phyloP scores from a whole-genome alignment of 2,888 invertebrate species.

The Chalcis sispes region DNA sequence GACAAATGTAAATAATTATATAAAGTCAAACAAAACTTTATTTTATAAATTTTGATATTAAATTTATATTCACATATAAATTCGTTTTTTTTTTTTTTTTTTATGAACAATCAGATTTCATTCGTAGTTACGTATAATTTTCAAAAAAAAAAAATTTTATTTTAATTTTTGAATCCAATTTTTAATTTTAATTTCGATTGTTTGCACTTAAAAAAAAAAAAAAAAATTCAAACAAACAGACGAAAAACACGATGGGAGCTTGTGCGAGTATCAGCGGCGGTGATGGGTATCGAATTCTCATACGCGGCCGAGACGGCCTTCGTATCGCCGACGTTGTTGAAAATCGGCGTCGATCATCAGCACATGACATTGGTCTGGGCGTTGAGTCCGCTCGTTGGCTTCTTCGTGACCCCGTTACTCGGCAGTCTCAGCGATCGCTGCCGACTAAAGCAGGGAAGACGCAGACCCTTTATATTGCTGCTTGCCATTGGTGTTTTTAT shows the following conservation, averaged over 20 bases:
- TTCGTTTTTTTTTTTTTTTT: background rate
- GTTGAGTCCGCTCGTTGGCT: slow-evolving; percentile 93
- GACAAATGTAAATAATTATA: no score
- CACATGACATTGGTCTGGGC: slow-evolving; percentile 98
- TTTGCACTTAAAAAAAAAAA: background rate
- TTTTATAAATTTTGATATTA: background rate
- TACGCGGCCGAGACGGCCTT: slow-evolving; percentile 98
- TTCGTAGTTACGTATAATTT: background rate
- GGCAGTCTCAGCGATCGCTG: slow-evolving; percentile 96
- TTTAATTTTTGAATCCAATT: background rate
- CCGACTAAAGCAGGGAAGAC: slow-evolving; percentile 86
- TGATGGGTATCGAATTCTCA: slow-evolving; percentile 98
- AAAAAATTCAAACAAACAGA: no score
- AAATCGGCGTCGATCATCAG: slow-evolving; percentile 93
- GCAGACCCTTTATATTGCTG: slow-evolving; percentile 93
- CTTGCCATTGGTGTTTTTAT: slow-evolving; percentile 93
- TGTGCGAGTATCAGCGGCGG: slow-evolving; percentile 92
- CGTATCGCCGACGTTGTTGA: slow-evolving; percentile 94
- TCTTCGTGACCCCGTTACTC: slow-evolving; percentile 94
- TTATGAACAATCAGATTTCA: background rate
- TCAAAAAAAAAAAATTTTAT: background rate
- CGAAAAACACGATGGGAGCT: slow-evolving; percentile 88
- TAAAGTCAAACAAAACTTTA: no score
- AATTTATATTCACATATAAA: background rate
- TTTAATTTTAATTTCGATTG: background rate